Conservation (phyloP, 2,797 vertebrate genomes). For the Threskiornis aethiopicus region DNA sequence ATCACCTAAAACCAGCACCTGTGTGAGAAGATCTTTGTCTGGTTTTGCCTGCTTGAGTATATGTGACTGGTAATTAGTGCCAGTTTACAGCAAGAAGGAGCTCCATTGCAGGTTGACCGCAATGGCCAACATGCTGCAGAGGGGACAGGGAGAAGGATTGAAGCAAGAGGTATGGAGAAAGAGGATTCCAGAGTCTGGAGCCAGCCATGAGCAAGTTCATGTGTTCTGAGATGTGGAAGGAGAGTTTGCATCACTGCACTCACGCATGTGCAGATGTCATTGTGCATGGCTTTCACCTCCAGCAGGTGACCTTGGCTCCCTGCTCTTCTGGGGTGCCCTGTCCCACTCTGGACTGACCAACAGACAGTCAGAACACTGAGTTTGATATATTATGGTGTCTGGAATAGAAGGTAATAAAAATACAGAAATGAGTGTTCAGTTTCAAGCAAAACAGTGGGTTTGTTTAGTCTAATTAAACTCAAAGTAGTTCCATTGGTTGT, state of each 20-base stretch:
- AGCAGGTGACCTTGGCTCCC: neutral
- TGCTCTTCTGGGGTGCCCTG: neutral
- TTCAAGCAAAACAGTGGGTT: neutral
- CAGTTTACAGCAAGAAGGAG: neutral
- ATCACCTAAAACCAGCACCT: neutral
- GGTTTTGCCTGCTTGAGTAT: neutral
- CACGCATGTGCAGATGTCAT: neutral
- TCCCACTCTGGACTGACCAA: neutral
- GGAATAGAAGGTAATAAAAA: neutral
- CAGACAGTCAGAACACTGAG: neutral
- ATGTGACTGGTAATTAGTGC: too few species aligned
- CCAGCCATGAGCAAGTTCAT: neutral
- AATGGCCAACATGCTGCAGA: neutral
- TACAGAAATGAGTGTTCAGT: neutral
- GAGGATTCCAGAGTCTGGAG: neutral
- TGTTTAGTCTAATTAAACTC: neutral
- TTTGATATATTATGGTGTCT: neutral
- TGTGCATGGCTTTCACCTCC: neutral
- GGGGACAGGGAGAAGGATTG: neutral
- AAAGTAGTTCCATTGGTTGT: neutral
- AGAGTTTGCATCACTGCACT: neutral
- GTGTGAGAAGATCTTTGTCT: neutral
- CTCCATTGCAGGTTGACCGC: neutral
- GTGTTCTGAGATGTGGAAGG: neutral
- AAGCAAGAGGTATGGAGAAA: neutral